These are phyloP conservation scores for Zoanthus sociatus DNA, from an alignment of 92 coral and sea anemone genomes.

Conservation along the genomic window DNA sequence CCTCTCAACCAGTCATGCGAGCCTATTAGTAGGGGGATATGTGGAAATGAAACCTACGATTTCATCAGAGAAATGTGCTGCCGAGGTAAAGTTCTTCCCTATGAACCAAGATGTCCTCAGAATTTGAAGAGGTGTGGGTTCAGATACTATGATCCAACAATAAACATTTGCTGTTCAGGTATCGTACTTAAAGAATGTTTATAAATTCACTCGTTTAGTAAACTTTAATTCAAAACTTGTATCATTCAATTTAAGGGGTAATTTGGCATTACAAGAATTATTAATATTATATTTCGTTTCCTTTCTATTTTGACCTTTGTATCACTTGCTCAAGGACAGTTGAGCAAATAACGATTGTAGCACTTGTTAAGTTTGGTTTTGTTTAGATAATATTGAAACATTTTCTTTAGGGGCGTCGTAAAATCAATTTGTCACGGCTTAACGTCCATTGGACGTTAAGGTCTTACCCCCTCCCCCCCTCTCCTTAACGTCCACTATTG, in stretches of 20 bases:
- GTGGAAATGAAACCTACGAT: conserved; percentile 35
- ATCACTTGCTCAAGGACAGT: too few species aligned
- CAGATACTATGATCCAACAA: neutral
- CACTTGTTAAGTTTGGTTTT: too few species aligned
- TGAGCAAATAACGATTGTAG: too few species aligned
- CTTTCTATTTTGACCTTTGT: too few species aligned
- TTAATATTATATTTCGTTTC: too few species aligned
- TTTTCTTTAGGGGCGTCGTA: too few species aligned
- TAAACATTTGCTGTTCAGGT: conserved; percentile 28
- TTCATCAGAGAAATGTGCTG: conserved; percentile 39
- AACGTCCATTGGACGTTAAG: too few species aligned
- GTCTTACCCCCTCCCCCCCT: too few species aligned
- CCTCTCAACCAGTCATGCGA: conserved; percentile 2
- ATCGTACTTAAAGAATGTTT: neutral
- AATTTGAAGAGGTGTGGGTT: conserved; percentile 3
- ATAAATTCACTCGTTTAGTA: neutral
- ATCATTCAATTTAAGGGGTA: neutral
- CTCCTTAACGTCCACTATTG: too few species aligned
- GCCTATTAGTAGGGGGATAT: neutral
- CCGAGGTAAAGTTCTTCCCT: conserved; percentile 22
- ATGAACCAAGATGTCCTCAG: neutral
- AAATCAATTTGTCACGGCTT: too few species aligned
- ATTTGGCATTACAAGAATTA: too few species aligned
- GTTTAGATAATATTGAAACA: too few species aligned
- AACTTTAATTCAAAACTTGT: neutral